Conservation (phyloP, 2,113 vertebrate genomes). For the Nymphicus hollandicus region DNA sequence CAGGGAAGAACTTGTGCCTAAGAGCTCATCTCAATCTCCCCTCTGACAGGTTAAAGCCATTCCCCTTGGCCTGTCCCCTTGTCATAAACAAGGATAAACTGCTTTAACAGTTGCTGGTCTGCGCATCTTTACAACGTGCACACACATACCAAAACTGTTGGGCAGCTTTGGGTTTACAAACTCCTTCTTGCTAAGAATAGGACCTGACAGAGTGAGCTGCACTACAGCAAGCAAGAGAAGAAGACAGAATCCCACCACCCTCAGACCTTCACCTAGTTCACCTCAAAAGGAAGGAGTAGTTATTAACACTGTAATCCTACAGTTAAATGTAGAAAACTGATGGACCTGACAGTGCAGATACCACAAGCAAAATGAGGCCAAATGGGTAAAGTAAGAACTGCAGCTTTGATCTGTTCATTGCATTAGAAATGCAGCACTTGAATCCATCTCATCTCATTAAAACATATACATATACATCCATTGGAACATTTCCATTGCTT, state of each 20-base stretch:
- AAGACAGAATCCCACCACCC: not conserved
- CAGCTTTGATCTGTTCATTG: not conserved
- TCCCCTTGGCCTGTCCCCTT: not conserved
- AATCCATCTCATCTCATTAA: not conserved
- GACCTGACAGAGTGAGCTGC: not conserved
- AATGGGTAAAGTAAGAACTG: not conserved
- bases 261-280: not conserved
- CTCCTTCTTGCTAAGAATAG: not conserved
- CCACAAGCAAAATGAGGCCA: not conserved
- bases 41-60: no score
- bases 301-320: not conserved
- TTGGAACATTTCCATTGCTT: not conserved
- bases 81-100: not conserved
- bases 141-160: fast-evolving
- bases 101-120: not conserved
- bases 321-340: not conserved
- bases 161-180: not conserved
- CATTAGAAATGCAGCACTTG: not conserved
- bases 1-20: no score
- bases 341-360: not conserved
- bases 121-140: fast-evolving
- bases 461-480: not conserved
- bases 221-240: not conserved
- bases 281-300: not conserved
- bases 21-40: no score